Base-by-base conservation (phyloP, 2,113 vertebrate genomes). In the Tamias sibiricus region DNA sequence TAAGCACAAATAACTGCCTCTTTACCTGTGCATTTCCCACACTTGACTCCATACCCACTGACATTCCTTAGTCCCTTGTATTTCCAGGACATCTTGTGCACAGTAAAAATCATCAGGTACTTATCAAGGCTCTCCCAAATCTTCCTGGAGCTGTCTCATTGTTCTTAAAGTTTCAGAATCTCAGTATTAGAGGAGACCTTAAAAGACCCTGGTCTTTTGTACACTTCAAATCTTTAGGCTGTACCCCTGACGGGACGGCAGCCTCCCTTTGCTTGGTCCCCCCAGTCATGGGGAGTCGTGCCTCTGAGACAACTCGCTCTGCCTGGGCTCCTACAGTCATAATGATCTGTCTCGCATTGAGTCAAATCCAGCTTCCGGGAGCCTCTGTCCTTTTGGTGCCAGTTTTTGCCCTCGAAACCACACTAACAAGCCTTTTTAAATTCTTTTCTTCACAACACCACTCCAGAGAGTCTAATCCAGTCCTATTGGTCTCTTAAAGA, bases 91-190 rank as follows among this genome's bases (percentile, higher is more conserved):
- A 40, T 40, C 57, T 32, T 30, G 22, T 37, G 26, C 9, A 54
- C 2, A 20, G 11, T 49, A n/a, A 86, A 54, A 20, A 16, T 28
- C 35, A 93, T 12, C 16, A 54, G 8, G 32, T 54, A 22, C 22
- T 79, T 75, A 44, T 4, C 6, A 44, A 57, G 52, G 54, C 22
- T 32, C 22, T 47, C 72, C 52, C 57, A 32, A 47, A 32, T 72
- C 6, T 68, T 89, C n/a, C 52, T 57, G 8, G 42, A 44, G 44
- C 13, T 12, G 52, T 72, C 76, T 35, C 8, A 19, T 59, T 77
- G 37, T 37, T 84, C 40, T 72, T 68, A 37, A 74, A 47, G 6
- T 42, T 86, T 83, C 71, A 94, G 44, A 93, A 68, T 68, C 35
- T 35, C 40, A 37, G 2, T 6, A 11, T 72, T 52, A 42, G 32